Base-by-base conservation (phyloP, 2,888 invertebrate genomes). In the Tanaodytes sp. region DNA sequence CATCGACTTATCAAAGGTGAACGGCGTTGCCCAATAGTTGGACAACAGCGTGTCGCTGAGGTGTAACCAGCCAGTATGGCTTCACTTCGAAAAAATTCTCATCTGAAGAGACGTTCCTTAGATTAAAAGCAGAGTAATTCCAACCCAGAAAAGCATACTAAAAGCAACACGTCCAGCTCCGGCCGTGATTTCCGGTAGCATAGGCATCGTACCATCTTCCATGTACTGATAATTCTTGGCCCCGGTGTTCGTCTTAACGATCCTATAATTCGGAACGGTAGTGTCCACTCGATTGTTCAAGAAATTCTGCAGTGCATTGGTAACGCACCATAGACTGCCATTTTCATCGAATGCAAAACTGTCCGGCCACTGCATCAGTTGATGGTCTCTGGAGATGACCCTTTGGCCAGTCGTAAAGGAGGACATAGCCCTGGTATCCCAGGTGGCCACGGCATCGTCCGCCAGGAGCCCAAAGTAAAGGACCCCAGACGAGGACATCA, bases 351-450 rank as follows among this genome's bases (percentile, higher is more conserved):
- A 90, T 1, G 89, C 87, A 80, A 92, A 91, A 2, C 91, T 89
- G 78, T 91, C 91, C 0, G 91, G 88, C 92, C 92, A 93, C 81
- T 92, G 92, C 71, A 92, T 88, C 76, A 88, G 89, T 63, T 87
- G 88, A 42, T 88, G 86, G 80, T 92, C 92, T 74, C 89, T 88
- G 3, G 91, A 90, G 59, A 93, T 89, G 15, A 91, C 87, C 40
- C 88, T 87, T 80, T 91, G 90, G 12, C 89, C 89, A 57, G 85
- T 85, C 40, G 86, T 86, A 33, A 84, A 82, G 76, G 91, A 90
- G 39, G 88, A 86, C 18, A 86, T 82, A 6, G 65, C 49, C 18
- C 19, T 87, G 0, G 89, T 89, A 81, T 93, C 90, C 91, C 92
- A 93, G 84, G 88, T 89, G 11, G 90, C 90, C 46, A 93, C 89